A percentile compares a stretch with the other conserved stretches of the same genome.
Conservation (phyloP, 2,113 vertebrate genomes). For the Pipra filicauda region DNA sequence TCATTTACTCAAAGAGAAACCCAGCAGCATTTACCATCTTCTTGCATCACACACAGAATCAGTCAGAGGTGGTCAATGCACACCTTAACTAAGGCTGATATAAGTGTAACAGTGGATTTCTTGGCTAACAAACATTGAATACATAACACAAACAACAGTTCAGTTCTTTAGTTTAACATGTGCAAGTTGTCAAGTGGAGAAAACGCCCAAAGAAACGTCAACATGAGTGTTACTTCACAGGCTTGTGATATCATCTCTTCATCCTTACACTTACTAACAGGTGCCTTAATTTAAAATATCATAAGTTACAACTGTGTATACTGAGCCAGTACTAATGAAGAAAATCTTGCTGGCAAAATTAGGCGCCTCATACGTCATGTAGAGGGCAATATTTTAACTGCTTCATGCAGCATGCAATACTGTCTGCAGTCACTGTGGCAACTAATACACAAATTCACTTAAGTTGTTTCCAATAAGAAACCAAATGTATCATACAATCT, state of each 20-base stretch:
- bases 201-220: slow-evolving; percentile 32
- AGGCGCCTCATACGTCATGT: not conserved
- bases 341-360: slow-evolving; percentile 23
- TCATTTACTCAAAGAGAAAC: not conserved
- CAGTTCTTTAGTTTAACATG: not conserved
- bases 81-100: not conserved
- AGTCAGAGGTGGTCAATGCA: not conserved
- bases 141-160: not conserved
- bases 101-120: not conserved
- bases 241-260: slow-evolving; percentile 25
- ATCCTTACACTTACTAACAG: slow-evolving; percentile 38
- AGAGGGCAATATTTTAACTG: not conserved
- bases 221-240: slow-evolving; percentile 14
- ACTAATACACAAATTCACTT: slow-evolving; percentile 7
- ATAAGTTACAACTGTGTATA: not conserved
- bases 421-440: slow-evolving; percentile 9
- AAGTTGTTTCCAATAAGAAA: slow-evolving; percentile 52
- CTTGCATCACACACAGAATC: not conserved
- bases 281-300: slow-evolving; percentile 40
- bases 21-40: not conserved
- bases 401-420: not conserved
- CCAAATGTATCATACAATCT: slow-evolving; percentile 16
- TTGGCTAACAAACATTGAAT: not conserved
- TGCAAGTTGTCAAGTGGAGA: slow-evolving; percentile 4
- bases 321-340: slow-evolving; percentile 31